Conservation (phyloP, 2,888 invertebrate species). For the Stictocephala bisonia region DNA sequence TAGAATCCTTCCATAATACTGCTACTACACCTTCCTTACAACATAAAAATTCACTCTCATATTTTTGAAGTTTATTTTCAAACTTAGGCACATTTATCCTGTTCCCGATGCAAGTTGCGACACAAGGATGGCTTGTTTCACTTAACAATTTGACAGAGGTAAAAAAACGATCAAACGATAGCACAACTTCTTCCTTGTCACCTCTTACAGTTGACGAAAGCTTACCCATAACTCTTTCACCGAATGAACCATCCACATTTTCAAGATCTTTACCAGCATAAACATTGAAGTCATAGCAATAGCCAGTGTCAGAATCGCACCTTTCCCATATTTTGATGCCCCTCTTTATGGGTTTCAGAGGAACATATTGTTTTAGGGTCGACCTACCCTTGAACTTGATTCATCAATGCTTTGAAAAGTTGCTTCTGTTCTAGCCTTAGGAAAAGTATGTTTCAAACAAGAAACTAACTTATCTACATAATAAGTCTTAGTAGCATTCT, state of each 20-base stretch:
- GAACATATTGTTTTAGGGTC: conserved; percentile 48
- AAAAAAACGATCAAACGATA: no score
- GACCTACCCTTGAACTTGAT: conserved; percentile 54
- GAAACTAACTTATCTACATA: conserved; percentile 55
- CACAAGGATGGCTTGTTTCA: conserved; percentile 49
- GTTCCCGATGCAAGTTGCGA: conserved; percentile 56
- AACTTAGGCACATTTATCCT: conserved; percentile 52
- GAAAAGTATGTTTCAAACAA: conserved; percentile 50
- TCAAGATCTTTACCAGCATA: conserved; percentile 48
- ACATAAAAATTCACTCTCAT: conserved; percentile 52
- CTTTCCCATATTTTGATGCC: no score
- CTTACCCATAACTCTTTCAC: conserved; percentile 54
- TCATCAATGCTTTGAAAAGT: conserved; percentile 54
- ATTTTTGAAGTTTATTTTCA: conserved; percentile 52
- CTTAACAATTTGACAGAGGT: conserved; percentile 53
- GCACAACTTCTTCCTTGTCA: no score
- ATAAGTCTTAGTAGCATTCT: conserved; percentile 50
- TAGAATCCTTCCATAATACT: conserved; percentile 57
- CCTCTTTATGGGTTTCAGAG: no score
- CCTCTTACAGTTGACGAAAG: conserved; percentile 51
- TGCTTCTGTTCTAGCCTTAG: no score
- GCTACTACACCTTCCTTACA: conserved; percentile 54
- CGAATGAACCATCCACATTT: conserved; percentile 47
- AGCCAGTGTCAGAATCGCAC: conserved; percentile 52
- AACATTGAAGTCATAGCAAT: conserved; percentile 54